phyloP scores from a whole-genome alignment of 2,113 vertebrate genomes.

The Nematolebias whitei region DNA sequence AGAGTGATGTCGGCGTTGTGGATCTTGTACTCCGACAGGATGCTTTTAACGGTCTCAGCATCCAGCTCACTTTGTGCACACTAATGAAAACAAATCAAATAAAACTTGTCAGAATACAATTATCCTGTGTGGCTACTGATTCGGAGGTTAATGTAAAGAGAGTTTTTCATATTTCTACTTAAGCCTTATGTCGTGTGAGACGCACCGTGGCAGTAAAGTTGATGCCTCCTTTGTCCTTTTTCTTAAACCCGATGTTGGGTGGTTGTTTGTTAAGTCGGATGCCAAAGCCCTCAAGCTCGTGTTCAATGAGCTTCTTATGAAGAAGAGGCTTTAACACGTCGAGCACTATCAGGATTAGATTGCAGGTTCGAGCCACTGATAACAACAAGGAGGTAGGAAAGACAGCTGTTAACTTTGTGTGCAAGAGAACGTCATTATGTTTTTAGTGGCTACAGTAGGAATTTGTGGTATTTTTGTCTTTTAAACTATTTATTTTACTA shows the following conservation, averaged over 20 bases:
- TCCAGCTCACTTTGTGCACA: slow-evolving; percentile 94
- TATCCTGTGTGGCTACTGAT: neutral
- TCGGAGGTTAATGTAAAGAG: neutral
- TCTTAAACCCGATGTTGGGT: slow-evolving; percentile 98
- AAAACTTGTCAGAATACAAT: neutral
- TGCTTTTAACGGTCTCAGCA: slow-evolving; percentile 93
- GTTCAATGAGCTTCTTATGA: slow-evolving; percentile 98
- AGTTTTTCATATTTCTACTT: neutral
- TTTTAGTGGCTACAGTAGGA: neutral
- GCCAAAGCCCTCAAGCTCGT: slow-evolving; percentile 96
- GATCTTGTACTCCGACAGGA: slow-evolving; percentile 97
- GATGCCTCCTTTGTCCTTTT: slow-evolving; percentile 99
- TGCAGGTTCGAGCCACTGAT: slow-evolving; percentile 96
- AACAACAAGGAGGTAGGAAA: neutral
- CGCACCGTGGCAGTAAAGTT: slow-evolving; percentile 95
- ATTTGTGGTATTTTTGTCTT: neutral
- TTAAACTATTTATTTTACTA: no score
- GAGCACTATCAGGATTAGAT: slow-evolving; percentile 95
- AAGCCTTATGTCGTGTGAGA: neutral
- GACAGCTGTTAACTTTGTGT: neutral
- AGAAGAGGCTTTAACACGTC: slow-evolving; percentile 96
- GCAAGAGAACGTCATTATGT: neutral
- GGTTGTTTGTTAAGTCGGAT: slow-evolving; percentile 96
- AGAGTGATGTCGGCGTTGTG: slow-evolving; percentile 97
- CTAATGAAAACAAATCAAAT: slow-evolving; percentile 61